Base-by-base conservation (phyloP, 2,113 vertebrate genomes). In the Donacobius atricapilla region DNA sequence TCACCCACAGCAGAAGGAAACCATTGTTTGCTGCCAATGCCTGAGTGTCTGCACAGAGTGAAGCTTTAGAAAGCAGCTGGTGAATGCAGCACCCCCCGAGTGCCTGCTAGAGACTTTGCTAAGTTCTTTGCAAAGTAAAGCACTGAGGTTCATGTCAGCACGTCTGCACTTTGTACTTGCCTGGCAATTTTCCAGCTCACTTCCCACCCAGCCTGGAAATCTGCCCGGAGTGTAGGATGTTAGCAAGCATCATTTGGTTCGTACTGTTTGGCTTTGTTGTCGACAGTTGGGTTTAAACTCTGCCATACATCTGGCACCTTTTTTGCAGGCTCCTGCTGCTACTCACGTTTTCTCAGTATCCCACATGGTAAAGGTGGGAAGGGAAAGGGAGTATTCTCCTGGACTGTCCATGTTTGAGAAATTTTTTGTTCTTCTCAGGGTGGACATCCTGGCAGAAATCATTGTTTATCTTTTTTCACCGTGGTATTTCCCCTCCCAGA, bases 171-270 rank as follows among this genome's bases (percentile, higher is more conserved):
- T 63, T 35, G 23, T 71, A 35, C 51, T 82, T 15, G 4, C 21
- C 69, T 95, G 81, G 69, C 44, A 71, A 37, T 40, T 72, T 87
- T 76, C 82, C 90, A 94, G 35, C 44, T 93, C 65, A 17, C 77
- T 89, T 87, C 73, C 51, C 23, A 89, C 35, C 56, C 44, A 35
- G 64, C 10, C 14, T 94, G 95, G 92, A 95, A 82, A 13, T 22
- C 45, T 84, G 69, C 77, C 88, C 1, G 0, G 23, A 63, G 35
- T 3, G 7, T 30, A 42, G 60, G 69, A 78, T n/a, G 16, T 30
- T 10, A 45, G 60, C 54, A 90, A 80, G 57, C 22, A 69, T 76
- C 40, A 19, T 69, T 88, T 85, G 40, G 24, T 27, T 44, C 0
- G 0, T 64, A 5, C 14, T 48, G 63, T n/a, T 88, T 83, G 75